Evolutionary conservation across 2,888 invertebrate species (phyloP).

Genomic region (Diplolepis rosae): DNA sequence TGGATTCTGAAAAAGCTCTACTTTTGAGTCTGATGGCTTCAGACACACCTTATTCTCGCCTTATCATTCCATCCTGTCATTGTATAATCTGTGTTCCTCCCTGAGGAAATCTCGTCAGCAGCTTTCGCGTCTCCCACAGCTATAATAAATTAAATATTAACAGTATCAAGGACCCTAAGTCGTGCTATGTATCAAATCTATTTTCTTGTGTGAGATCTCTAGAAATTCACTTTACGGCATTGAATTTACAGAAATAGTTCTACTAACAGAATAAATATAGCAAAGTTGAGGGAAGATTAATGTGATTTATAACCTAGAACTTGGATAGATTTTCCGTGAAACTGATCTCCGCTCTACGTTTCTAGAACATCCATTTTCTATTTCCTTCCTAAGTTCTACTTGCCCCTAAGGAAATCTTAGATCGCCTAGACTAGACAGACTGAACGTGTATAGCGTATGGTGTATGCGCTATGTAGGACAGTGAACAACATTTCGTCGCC

Average conservation of each 20-base stretch:
- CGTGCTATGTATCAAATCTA: not conserved
- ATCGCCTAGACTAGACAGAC: constrained; percentile 28
- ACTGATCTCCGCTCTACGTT: not conserved
- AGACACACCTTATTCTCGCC: constrained; percentile 15
- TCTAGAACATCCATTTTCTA: constrained; percentile 13
- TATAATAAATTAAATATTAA: constrained; percentile 24
- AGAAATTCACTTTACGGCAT: not conserved
- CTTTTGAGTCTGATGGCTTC: constrained; percentile 9
- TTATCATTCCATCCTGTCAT: constrained; percentile 19
- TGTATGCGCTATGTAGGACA: not conserved
- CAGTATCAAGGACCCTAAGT: not conserved
- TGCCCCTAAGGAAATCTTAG: constrained; percentile 26
- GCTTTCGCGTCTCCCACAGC: not conserved
- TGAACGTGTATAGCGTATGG: constrained; percentile 14
- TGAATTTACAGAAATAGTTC: not conserved
- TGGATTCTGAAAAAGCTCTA: constrained; percentile 2
- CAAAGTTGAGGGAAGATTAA: not conserved
- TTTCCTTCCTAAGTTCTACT: constrained; percentile 16
- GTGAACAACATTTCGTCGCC: constrained; percentile 29
- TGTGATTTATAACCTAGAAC: not conserved
- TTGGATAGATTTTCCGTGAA: not conserved
- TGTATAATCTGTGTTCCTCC: constrained; percentile 21
- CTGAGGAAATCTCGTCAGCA: constrained; percentile 6
- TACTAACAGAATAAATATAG: not conserved
- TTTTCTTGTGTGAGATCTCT: not conserved